Base-by-base conservation (phyloP, 2,888 invertebrate species). In the Microctonus aethiopoides region DNA sequence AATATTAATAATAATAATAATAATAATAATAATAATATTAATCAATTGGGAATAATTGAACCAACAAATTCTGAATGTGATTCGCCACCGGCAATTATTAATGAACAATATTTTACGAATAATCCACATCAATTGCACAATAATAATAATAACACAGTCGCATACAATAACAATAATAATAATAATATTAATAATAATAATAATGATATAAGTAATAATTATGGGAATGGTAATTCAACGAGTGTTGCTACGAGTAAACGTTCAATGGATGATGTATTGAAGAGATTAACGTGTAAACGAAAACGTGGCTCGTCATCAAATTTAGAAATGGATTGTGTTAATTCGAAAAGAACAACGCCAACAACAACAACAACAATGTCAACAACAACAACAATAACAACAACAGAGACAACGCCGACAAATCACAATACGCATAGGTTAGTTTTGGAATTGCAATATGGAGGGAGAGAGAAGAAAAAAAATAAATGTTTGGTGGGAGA, bases 211-310 rank as follows among this genome's bases (percentile, higher is more conserved):
- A 91, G 91, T 80, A 92, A 46, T 46, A 46, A 46, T 46, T 46
- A 16, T 46, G 46, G 46, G 9, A 16, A 91, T 82, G 88, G 88
- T 26, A 87, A 87, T 66, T 90, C 91, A 57, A 84, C 89, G 24
- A 87, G 87, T 75, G 89, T 87, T 76, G 90, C 89, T 70, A 90
- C 91, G 72, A 89, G 90, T 78, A 94, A 94, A 87, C 89, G 93
- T 87, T 94, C 95, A 73, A 96, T 96, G 96, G 96, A 96, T 88
- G 95, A 96, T 88, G 96, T 96, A 56, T 89, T 95, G 66, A 94
- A 95, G 87, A 91, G 94, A 86, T 89, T 94, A 79, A 95, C 94
- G 76, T 94, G 94, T 74, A 95, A 95, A 88, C 94, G 94, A 91
- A 92, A 93, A 85, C 92, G 91, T 86, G 93, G 92, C 82, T 92